Percentiles rank a stretch among this genome's conserved stretches.
Evolutionary conservation across 2,113 vertebrate species (phyloP).

Genomic region (Verasper variegatus): DNA sequence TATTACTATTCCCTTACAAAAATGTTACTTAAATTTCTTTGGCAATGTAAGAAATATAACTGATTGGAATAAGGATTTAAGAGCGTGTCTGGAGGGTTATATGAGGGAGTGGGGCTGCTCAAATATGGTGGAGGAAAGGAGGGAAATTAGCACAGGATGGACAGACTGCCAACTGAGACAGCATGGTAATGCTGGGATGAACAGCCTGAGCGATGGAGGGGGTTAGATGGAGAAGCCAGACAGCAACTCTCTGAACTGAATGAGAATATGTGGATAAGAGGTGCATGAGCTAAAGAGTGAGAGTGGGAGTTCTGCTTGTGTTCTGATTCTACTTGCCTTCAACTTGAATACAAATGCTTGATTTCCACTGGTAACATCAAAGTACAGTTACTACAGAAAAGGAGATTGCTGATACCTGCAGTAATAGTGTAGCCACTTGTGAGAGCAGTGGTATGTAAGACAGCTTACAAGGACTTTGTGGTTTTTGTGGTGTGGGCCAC

Average conservation of each 20-base stretch:
- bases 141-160: constrained; percentile 71
- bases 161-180: constrained; percentile 75
- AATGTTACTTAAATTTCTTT: constrained; percentile 3
- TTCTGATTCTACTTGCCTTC: constrained; percentile 47
- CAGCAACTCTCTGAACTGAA: constrained; percentile 66
- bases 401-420: constrained; percentile 29
- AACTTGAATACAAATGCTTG: constrained; percentile 57
- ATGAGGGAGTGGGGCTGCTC: constrained; percentile 52
- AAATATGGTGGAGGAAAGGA: constrained; percentile 63
- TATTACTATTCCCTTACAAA: constrained; percentile 32
- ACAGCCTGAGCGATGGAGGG: constrained; percentile 73
- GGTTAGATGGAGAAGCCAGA: constrained; percentile 59
- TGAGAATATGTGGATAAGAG: constrained; percentile 47
- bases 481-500: constrained; percentile 22
- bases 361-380: constrained; percentile 40
- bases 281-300: constrained; percentile 30
- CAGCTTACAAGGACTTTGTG: constrained; percentile 42
- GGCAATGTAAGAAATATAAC: constrained; percentile 14
- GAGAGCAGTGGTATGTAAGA: constrained; percentile 29
- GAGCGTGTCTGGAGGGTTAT: constrained; percentile 36
- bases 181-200: constrained; percentile 77
- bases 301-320: constrained; percentile 24
- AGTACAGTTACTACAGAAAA: constrained; percentile 37
- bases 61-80: constrained; percentile 49
- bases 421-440: constrained; percentile 34